Base-by-base conservation (phyloP, 2,113 vertebrate species). In the Lucifuga dentata region DNA sequence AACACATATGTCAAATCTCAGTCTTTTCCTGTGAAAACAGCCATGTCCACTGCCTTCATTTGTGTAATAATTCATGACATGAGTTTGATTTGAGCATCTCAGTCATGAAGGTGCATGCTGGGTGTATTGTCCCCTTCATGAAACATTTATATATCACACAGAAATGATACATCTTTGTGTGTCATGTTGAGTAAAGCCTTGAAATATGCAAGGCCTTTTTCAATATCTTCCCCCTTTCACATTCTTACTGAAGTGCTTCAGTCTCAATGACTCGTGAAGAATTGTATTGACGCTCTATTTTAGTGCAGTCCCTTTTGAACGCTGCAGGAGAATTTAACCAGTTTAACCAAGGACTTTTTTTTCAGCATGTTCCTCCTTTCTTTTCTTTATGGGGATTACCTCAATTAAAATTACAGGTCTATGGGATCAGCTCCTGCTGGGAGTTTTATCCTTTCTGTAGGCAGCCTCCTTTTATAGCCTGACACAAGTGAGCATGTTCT, bases 371-470 rank as follows among this genome's bases (percentile, higher is more conserved):
- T 73, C 44, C 48, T 75, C 60, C 29, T 48, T 70, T 79, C 58
- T 60, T 75, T 76, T 78, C 66, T 88, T 85, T 79, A 79, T 70
- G 53, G 84, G 86, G 84, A 90, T 90, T 91, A 87, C 74, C 80
- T 75, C 86, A 86, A 89, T 87, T 90, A 90, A 88, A 86, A 87
- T 89, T 80, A 88, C 86, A 89, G 81, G 76, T 88, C 76, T 82
- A 61, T 4, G 2, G 84, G 81, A 88, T 88, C 73, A 76, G 50
- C 84, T 86, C 85, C 84, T 80, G 76, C 78, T 77, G 85, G 51
- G 78, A 65, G 70, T 78, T 87, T 86, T 84, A 86, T 88, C 78
- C 89, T 83, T 84, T 84, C 68, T 84, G 48, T 44, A 68, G 72
- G 74, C 80, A 62, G 75, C 56, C 77, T 66, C 43, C 40, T 75